phyloP scores from a whole-genome alignment of 2,113 vertebrate species.

The Ctenodactylus gundi region DNA sequence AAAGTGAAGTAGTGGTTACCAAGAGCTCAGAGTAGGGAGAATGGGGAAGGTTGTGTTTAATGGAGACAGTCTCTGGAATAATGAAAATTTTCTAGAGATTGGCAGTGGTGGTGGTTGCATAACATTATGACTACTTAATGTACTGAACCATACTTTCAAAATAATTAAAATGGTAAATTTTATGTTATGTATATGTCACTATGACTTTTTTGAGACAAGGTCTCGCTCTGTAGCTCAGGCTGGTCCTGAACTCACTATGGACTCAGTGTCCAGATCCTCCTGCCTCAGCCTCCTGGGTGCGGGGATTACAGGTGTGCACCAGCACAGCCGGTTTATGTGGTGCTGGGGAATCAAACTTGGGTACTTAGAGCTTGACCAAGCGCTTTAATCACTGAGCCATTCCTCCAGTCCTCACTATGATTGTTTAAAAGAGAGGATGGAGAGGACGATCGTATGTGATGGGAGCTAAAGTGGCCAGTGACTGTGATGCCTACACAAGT shows the following conservation, averaged over 20 bases:
- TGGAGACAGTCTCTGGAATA: not conserved
- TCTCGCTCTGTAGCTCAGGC: no score
- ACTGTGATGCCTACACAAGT: not conserved
- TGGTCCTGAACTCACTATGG: no score
- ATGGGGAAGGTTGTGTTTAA: not conserved
- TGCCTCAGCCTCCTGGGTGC: no score
- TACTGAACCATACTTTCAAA: not conserved
- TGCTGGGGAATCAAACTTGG: no score
- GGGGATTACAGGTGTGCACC: no score
- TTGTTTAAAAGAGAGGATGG: not conserved
- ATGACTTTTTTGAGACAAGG: no score
- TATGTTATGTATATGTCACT: not conserved
- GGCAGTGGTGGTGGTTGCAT: not conserved
- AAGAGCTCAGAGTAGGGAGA: not conserved
- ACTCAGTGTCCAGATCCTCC: no score
- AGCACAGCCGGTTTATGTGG: no score
- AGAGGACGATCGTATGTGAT: not conserved
- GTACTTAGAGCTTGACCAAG: no score
- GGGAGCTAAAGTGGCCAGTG: not conserved
- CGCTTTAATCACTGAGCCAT: no score
- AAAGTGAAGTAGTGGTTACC: not conserved
- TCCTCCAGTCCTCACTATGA: no score
- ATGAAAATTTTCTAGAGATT: slow-evolving; percentile 1
- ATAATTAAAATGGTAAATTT: slow-evolving; percentile 6
- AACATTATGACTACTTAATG: not conserved